Base-by-base conservation (phyloP, 2,797 vertebrate species). In the Florisuga fusca region DNA sequence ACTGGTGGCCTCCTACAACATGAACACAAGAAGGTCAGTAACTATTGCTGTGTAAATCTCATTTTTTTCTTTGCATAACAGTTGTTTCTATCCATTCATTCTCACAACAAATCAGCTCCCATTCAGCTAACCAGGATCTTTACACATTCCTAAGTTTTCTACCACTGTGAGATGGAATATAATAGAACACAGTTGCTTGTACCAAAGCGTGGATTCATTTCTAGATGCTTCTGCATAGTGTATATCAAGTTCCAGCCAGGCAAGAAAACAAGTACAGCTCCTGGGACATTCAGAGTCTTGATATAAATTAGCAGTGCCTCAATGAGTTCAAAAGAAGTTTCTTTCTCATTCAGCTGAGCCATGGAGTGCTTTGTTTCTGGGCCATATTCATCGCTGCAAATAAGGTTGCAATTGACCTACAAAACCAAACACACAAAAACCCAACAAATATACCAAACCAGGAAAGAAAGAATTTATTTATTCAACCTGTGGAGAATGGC, bases 211-310 rank as follows among this genome's bases (percentile, higher is more conserved):
- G 99, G 97, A 97, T 98, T 99, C 98, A 97, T 98, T 98, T 99
- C 99, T 92, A 99, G 98, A 96, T 99, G 98, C 77, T 99, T 99
- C 98, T 99, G 99, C 99, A 99, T 98, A 71, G 99, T 98, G 79
- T 98, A 99, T 95, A 99, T 99, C 96, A 99, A 98, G 94, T 99
- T 99, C 99, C 99, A 99, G 86, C 99, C 99, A 15, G 99, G 99
- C 81, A 99, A 98, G 96, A 99, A 99, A 84, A 99, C 67, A 31
- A 99, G 98, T 26, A 99, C 99, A 7, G 99, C 99, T 19, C 99
- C 99, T 5, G 97, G 93, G 57, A 98, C 99, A 64, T 99, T 98
- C 86, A 99, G 98, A 7, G 98, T 99, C 97, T 99, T 99, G 21
- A 99, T 98, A 96, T 99, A 99, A 77, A 96, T 98, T 19, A 99